phyloP scores from a whole-genome alignment of 1,140 invertebrate species.

The Drosophila santomea region DNA sequence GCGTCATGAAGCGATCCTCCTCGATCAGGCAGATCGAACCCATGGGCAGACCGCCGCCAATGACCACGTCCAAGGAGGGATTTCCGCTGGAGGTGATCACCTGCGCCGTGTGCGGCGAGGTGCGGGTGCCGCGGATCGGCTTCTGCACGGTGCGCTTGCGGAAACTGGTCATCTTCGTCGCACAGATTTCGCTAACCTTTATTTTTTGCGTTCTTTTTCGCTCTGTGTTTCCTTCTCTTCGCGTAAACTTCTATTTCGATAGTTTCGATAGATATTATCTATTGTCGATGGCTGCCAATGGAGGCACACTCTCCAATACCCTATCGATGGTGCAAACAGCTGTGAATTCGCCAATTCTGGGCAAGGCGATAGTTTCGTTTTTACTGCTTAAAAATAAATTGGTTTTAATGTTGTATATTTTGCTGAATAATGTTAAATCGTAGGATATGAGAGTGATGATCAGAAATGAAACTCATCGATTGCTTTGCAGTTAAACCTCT shows the following conservation, averaged over 20 bases:
- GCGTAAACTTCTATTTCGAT: conserved; percentile 17
- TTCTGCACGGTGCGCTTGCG: conserved; percentile 78
- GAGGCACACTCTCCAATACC: conserved; percentile 4
- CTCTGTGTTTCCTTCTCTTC: conserved; percentile 9
- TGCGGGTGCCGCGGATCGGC: conserved; percentile 87
- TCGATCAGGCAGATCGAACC: conserved; percentile 89
- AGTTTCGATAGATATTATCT: background rate
- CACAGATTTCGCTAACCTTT: conserved; percentile 19
- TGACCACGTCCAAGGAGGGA: conserved; percentile 89
- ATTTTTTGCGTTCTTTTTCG: conserved; percentile 20
- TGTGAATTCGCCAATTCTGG: conserved; percentile 8
- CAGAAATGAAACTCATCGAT: background rate
- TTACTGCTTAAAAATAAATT: background rate
- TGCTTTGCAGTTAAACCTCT: background rate
- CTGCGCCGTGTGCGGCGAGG: conserved; percentile 89
- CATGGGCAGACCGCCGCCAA: conserved; percentile 88
- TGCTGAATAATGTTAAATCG: background rate
- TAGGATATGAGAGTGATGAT: background rate
- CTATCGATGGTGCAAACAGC: conserved; percentile 17
- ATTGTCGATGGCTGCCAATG: conserved; percentile 18
- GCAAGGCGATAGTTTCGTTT: background rate
- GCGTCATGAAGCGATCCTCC: conserved; percentile 91
- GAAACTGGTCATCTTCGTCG: conserved; percentile 78
- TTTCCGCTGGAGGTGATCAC: conserved; percentile 89
- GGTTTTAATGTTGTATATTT: background rate